Evolutionary conservation across 2,797 vertebrate species (phyloP).

Genomic region (Neopelma chrysocephalum): DNA sequence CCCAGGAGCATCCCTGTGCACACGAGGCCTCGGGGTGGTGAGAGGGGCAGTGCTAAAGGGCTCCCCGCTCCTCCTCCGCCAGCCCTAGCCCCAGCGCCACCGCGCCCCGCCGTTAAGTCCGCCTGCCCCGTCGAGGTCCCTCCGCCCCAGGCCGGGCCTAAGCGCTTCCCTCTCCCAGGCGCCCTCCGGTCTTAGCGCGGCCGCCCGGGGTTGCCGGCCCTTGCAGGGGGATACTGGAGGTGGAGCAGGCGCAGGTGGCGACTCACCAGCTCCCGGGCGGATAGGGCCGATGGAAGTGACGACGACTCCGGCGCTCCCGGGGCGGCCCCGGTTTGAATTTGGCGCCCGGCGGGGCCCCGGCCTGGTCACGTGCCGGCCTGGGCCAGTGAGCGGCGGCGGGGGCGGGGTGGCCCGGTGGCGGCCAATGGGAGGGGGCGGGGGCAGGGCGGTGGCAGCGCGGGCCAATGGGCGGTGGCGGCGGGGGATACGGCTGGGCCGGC

Average conservation of each 20-base stretch:
- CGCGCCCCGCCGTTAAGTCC: background rate
- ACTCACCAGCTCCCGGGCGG: background rate
- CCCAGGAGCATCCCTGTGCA: fast-evolving
- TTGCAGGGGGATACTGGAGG: too few relatives aligned
- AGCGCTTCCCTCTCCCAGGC: background rate
- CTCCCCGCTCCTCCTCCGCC: background rate
- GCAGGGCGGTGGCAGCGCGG: background rate
- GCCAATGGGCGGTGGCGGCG: background rate
- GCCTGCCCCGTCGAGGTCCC: background rate
- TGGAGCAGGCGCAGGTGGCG: fast-evolving
- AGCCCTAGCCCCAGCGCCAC: fast-evolving
- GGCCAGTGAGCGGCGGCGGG: conserved; percentile 43
- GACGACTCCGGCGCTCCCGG: background rate
- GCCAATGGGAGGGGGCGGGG: background rate
- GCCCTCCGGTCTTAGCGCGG: fast-evolving
- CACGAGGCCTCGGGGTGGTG: fast-evolving
- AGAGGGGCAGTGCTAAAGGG: fast-evolving
- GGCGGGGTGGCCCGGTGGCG: background rate
- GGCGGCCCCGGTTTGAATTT: conserved; percentile 88
- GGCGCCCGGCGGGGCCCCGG: conserved; percentile 76
- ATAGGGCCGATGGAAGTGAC: background rate
- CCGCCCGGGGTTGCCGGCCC: fast-evolving
- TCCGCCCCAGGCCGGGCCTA: fast-evolving
- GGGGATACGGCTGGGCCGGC: background rate
- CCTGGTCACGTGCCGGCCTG: conserved; percentile 72